Evolutionary conservation across 2,797 vertebrate species (phyloP), one percentile per base, ranked within the genome.

Genomic region (Acrossocheilus wenchowensis): DNA sequence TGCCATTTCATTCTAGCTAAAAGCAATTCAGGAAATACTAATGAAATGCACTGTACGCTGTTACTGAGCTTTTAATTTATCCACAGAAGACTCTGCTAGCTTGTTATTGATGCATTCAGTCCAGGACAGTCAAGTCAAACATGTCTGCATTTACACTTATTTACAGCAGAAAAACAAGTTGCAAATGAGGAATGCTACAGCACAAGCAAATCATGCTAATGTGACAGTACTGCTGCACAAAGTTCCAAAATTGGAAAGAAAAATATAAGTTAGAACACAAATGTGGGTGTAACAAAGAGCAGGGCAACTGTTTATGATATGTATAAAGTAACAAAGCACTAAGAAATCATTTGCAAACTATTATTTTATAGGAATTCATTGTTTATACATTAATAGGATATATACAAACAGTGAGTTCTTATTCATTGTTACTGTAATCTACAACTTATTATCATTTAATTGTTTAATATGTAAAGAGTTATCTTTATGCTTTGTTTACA

Each of bases 1-100:
- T 85, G 73, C 36, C 36, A 71, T 78, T 85, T 71, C 17, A 85
- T 54, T 84, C 9, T 12, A 41, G 60, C 74, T 78, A 69, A 78
- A 78, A 84, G 60, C 41, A 15, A 68, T 34, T 68, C 60, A 68
- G 73, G 62, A 78, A 66, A 81, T 81, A 84, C 52, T 57, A 52
- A 41, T 78, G 54, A 48, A 75, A 75, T 45, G 26, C 60, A 69
- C 62, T 69, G 43, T 26, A 50, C 62, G n/a, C 81, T 73, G 69
- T 74, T 45, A 74, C 34, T 34, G 19, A 72, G 81, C 34, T 34
- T 82, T 57, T 82, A 72, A 54, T 72, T 72, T 82, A 71, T 72
- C 34, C 9, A 72, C 68, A 57, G 50, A 54, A 82, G 23, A 71
- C 80, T 54, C 48, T 78, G 21, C 52, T 60, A 10, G 77, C 54